A percentile compares a stretch with the other conserved stretches of the same genome.
Conservation (phyloP, 2,888 invertebrate genomes). For the Ophion slaviceki region DNA sequence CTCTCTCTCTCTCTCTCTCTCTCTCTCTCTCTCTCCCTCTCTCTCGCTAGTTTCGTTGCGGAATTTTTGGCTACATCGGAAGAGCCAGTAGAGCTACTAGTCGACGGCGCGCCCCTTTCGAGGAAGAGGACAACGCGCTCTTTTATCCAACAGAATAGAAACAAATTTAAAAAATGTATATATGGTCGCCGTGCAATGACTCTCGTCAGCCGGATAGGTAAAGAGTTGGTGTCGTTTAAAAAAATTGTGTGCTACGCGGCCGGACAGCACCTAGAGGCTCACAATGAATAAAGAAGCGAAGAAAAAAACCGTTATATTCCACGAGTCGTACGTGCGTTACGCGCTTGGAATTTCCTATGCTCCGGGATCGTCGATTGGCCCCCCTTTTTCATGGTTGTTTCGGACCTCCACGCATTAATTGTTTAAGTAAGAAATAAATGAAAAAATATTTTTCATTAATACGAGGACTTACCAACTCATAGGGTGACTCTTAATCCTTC, state of each 20-base stretch:
- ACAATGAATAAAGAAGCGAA: constrained; percentile 54
- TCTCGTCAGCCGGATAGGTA: not conserved
- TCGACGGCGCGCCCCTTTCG: constrained; percentile 29
- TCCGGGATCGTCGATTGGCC: constrained; percentile 56
- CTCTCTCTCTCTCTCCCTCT: no score
- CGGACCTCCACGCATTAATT: not conserved
- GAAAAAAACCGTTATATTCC: constrained; percentile 79
- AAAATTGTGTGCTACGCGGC: not conserved
- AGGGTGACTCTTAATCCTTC: constrained; percentile 70
- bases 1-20: not conserved
- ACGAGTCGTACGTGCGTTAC: constrained; percentile 74
- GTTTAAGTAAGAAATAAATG: not conserved
- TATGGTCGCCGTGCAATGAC: not conserved
- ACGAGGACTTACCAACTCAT: constrained; percentile 59
- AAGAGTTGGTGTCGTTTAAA: not conserved
- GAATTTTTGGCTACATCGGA: constrained; percentile 66
- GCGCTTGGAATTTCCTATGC: constrained; percentile 74
- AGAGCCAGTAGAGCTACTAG: constrained; percentile 56
- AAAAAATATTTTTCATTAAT: constrained; percentile 2
- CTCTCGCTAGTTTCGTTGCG: constrained; percentile 4
- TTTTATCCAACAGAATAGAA: not conserved
- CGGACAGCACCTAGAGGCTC: not conserved
- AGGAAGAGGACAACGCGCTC: constrained; percentile 7
- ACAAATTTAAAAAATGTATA: not conserved
- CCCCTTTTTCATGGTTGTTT: constrained; percentile 1